Base-by-base conservation (phyloP, 2,113 vertebrate genomes). In the Entomyzon cyanotis region DNA sequence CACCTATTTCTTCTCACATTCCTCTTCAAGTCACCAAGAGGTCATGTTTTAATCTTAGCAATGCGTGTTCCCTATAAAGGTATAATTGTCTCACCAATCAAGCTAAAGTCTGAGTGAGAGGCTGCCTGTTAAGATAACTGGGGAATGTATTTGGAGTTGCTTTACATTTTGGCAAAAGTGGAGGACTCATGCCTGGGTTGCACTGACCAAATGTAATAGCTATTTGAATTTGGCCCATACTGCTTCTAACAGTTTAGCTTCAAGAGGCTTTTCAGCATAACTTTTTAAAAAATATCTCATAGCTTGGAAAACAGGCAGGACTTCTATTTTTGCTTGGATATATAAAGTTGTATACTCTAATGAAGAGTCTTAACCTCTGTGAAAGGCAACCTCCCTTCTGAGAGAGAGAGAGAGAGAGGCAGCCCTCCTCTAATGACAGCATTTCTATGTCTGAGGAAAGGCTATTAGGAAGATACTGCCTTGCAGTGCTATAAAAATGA, bases 401-500 rank as follows among this genome's bases (percentile, higher is more conserved):
- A 68, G 58, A 50, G 33, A 37, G 30, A 37, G 33, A 37, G 30
- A 37, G 30, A 96, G 91, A 52, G 89, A 97, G 75, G 24, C 69
- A 56, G 62, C 47, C 35, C 31, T 30, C n/a, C 52, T 89, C 20
- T 88, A 93, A 93, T 56, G 56, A 69, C 71, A 91, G 77, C 60
- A 53, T 68, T 95, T 94, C 78, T 77, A 3, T 62, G 82, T 89
- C 69, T 96, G 76, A 93, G 92, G 84, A 92, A 89, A 94, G 41
- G 62, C 86, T 59, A 62, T 85, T 86, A 89, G 31, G n/a, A 81
- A 95, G 84, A 75, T 80, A 87, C 15, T 73, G 94, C 81, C 52
- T 53, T 31, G 76, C 53, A 79, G 88, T 67, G 85, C 91, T 92
- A 92, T 47, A 92, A 95, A 96, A 81, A 84, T 79, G 76, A 97